phyloP scores from a whole-genome alignment of 2,797 vertebrate genomes.

The Semotilus atromaculatus region DNA sequence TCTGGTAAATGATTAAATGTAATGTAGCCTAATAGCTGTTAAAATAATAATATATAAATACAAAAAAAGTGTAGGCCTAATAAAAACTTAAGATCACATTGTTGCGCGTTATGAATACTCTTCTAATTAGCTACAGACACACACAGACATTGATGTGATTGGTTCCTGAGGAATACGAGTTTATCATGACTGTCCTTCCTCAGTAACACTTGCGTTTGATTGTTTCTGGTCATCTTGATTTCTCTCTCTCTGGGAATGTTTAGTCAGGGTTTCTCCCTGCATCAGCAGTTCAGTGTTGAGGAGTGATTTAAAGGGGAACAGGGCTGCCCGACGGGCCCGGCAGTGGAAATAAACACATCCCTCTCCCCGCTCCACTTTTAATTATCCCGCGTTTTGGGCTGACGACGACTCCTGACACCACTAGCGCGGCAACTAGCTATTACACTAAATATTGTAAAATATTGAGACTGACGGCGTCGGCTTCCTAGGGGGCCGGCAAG shows the following conservation, averaged over 20 bases:
- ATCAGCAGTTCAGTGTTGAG: conserved; percentile 77
- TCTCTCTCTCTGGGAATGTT: conserved; percentile 59
- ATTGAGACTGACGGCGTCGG: conserved; percentile 53
- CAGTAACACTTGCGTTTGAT: background rate
- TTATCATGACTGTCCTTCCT: background rate
- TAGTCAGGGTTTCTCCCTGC: conserved; percentile 72
- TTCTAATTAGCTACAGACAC: background rate
- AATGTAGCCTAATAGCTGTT: background rate
- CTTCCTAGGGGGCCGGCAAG: conserved; percentile 64
- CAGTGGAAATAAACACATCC: conserved; percentile 76
- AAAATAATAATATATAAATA: no score
- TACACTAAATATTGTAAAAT: conserved; percentile 83
- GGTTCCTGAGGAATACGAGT: background rate
- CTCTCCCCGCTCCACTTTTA: conserved; percentile 66
- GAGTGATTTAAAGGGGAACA: conserved; percentile 78
- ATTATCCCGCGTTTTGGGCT: conserved; percentile 77
- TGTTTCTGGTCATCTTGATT: background rate
- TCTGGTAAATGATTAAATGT: background rate
- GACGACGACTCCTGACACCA: conserved; percentile 77
- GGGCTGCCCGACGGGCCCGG: background rate
- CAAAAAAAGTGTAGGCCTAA: background rate
- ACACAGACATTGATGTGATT: background rate
- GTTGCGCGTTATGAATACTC: background rate
- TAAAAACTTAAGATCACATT: background rate
- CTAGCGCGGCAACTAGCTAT: conserved; percentile 79